Conservation (phyloP, 2,113 vertebrate species). For the Xiphophorus hellerii region DNA sequence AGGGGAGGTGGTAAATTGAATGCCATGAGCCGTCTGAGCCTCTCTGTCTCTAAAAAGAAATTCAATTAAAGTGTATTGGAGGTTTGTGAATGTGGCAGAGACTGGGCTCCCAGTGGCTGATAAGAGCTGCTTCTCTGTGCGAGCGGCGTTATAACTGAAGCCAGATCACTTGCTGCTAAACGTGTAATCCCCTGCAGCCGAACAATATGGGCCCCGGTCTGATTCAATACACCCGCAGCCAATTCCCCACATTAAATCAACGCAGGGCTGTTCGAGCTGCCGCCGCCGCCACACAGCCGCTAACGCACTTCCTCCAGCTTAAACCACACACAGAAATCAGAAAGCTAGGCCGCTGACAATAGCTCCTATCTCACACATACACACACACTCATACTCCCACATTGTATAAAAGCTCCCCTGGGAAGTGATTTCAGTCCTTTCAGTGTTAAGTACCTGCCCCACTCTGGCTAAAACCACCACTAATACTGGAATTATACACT, state of each 20-base stretch:
- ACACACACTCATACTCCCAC: constrained; percentile 47
- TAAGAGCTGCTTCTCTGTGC: constrained; percentile 84
- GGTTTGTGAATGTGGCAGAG: constrained; percentile 98
- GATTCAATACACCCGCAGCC: constrained; percentile 93
- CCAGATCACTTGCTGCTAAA: constrained; percentile 92
- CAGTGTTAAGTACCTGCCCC: constrained; percentile 77
- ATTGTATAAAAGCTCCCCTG: constrained; percentile 71
- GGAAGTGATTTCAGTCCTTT: constrained; percentile 78
- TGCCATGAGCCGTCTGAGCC: constrained; percentile 95
- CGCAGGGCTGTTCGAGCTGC: constrained; percentile 55
- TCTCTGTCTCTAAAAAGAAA: constrained; percentile 97
- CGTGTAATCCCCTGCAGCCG: constrained; percentile 92
- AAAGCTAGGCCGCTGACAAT: constrained; percentile 69
- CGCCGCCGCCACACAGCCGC: constrained; percentile 52
- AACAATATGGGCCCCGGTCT: constrained; percentile 86
- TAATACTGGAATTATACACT: constrained; percentile 70
- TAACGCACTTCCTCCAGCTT: constrained; percentile 89
- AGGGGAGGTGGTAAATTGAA: constrained; percentile 92
- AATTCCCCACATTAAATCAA: constrained; percentile 98
- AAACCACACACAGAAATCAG: constrained; percentile 78
- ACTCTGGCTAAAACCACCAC: constrained; percentile 72
- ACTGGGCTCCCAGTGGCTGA: constrained; percentile 88
- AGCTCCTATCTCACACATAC: constrained; percentile 61
- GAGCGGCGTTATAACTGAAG: constrained; percentile 75
- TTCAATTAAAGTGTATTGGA: constrained; percentile 99